phyloP scores from a whole-genome alignment of 2,888 invertebrate species.

The Plagodis pulveraria region DNA sequence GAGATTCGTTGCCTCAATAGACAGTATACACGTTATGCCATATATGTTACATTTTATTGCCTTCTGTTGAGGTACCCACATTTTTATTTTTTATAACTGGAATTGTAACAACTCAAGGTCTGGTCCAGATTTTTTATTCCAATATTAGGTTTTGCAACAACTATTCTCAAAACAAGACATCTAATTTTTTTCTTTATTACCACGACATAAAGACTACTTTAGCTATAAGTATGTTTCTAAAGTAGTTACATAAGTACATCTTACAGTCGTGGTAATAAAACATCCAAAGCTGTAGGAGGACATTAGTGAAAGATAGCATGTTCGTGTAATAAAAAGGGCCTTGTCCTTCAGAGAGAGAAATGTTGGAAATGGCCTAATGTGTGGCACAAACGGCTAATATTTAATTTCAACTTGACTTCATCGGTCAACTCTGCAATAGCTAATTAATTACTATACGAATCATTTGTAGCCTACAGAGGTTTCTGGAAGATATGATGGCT shows the following conservation, averaged over 20 bases:
- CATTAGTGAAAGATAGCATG: conserved; percentile 39
- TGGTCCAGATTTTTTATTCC: not conserved
- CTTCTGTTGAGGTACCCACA: too few species aligned
- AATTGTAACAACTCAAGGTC: conserved; percentile 5
- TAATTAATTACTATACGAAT: too few species aligned
- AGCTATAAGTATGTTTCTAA: not conserved
- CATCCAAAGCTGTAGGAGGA: conserved; percentile 33
- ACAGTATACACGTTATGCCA: too few species aligned
- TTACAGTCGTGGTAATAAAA: conserved; percentile 30
- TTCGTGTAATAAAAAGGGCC: conserved; percentile 35
- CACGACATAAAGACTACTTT: not conserved
- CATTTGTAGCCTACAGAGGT: too few species aligned
- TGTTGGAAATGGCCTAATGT: conserved; percentile 26
- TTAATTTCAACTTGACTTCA: not conserved
- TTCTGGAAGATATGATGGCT: too few species aligned
- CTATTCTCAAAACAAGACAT: not conserved
- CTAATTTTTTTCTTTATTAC: not conserved
- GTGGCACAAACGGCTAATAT: conserved; percentile 11
- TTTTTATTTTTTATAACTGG: not conserved
- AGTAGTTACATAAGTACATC: conserved; percentile 4
- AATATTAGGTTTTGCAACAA: conserved; percentile 3
- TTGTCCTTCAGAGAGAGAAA: conserved; percentile 26
- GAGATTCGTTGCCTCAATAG: too few species aligned
- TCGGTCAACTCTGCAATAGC: not conserved
- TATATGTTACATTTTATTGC: too few species aligned